phyloP scores from a whole-genome alignment of 2,113 vertebrate species.

The Solenodon paradoxus region DNA sequence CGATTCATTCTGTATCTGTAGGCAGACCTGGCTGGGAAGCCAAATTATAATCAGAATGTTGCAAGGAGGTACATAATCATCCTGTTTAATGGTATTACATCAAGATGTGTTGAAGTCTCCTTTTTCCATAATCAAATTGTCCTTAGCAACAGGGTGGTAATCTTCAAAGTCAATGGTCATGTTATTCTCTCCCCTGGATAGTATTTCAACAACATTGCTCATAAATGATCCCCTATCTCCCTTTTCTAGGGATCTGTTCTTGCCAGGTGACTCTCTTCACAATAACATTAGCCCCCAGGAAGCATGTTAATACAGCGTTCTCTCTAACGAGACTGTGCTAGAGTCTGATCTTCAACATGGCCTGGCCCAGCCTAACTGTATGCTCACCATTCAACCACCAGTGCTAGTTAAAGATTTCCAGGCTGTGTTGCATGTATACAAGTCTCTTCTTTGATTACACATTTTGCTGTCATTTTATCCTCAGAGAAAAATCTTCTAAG shows the following conservation, averaged over 20 bases:
- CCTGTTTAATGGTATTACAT: background rate
- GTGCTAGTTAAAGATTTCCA: background rate
- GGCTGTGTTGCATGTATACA: background rate
- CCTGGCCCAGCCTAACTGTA: background rate
- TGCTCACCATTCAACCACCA: background rate
- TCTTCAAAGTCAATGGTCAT: constrained; percentile 8
- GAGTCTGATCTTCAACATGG: background rate
- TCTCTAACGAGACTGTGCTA: background rate
- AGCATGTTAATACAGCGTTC: background rate
- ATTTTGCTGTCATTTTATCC: background rate
- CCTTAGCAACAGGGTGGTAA: background rate
- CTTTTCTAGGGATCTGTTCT: background rate
- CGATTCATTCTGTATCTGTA: background rate
- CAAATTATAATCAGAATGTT: constrained; percentile 6
- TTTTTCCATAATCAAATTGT: constrained; percentile 18
- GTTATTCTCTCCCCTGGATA: background rate
- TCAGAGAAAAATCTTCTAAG: background rate
- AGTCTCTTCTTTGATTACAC: background rate
- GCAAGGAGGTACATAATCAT: background rate
- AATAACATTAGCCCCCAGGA: background rate
- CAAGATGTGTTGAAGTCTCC: constrained; percentile 11
- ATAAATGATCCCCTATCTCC: background rate
- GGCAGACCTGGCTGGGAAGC: background rate
- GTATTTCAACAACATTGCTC: background rate
- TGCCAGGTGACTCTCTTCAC: background rate